Conservation (phyloP, 2,797 vertebrate species). For the Eremophila alpestris region DNA sequence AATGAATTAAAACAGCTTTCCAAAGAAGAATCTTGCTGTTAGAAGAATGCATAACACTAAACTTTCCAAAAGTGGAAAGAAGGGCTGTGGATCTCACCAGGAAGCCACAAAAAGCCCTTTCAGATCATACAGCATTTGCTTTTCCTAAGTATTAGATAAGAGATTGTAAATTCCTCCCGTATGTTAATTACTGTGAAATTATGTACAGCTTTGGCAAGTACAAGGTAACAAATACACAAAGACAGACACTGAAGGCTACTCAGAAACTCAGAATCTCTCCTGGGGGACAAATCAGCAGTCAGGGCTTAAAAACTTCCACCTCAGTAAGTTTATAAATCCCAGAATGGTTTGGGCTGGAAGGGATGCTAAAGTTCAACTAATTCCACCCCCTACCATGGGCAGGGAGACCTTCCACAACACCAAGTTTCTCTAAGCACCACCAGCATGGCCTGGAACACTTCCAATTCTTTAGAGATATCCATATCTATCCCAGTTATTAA, state of each 20-base stretch:
- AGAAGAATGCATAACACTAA: not conserved
- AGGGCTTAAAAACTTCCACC: not conserved
- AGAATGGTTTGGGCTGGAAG: not conserved
- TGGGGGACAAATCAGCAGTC: not conserved
- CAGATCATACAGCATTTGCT: not conserved
- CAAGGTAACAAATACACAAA: not conserved
- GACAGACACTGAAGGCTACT: not conserved
- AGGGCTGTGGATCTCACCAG: not conserved
- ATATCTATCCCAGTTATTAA: not conserved
- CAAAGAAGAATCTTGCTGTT: not conserved
- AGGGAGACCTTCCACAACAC: not conserved
- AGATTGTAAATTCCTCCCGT: not conserved
- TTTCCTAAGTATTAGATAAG: not conserved
- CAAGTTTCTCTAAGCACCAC: not conserved
- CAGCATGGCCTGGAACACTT: not conserved
- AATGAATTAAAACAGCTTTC: not conserved
- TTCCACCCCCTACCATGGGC: not conserved
- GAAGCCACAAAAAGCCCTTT: not conserved
- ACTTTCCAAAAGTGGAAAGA: not conserved
- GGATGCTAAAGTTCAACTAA: not conserved
- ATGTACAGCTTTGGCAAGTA: not conserved
- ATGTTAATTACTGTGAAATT: not conserved
- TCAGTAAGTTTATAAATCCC: not conserved
- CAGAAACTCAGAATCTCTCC: not conserved
- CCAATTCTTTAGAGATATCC: accelerated